A percentile compares a stretch with the other conserved stretches of the same genome.
phyloP scores from a whole-genome alignment of 2,797 vertebrate species.

The Sus cebifrons region DNA sequence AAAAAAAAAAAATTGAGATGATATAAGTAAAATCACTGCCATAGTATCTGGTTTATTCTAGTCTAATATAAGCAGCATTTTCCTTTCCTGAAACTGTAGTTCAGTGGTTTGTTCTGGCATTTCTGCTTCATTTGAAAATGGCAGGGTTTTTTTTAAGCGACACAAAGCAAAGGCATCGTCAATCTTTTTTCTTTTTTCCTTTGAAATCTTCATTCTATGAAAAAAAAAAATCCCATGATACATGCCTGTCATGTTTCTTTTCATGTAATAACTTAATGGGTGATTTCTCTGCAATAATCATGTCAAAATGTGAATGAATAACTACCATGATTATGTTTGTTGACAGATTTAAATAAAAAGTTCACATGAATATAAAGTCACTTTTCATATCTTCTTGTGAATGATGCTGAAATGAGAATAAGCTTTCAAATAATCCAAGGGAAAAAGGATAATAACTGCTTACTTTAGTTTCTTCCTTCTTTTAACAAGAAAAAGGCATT shows the following conservation, averaged over 20 bases:
- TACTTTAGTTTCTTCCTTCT: conserved; percentile 33
- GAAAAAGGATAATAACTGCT: conserved; percentile 3
- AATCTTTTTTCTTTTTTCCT: conserved; percentile 53
- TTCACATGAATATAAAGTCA: conserved; percentile 53
- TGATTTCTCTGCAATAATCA: conserved; percentile 70
- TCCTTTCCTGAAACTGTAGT: background rate
- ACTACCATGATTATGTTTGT: conserved; percentile 58
- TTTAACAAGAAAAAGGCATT: conserved; percentile 44
- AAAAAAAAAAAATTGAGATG: background rate
- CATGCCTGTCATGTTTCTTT: conserved; percentile 34
- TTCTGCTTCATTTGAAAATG: conserved; percentile 52
- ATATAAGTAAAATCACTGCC: background rate
- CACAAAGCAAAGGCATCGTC: conserved; percentile 17
- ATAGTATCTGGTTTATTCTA: background rate
- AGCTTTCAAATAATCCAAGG: conserved; percentile 54
- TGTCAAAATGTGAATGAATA: conserved; percentile 68
- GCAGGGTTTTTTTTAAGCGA: background rate
- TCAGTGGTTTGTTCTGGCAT: background rate
- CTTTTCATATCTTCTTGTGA: conserved; percentile 55
- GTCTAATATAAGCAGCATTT: conserved; percentile 17
- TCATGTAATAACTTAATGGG: conserved; percentile 58
- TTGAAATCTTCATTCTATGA: conserved; percentile 57
- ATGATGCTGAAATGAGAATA: conserved; percentile 10
- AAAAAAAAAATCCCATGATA: background rate
- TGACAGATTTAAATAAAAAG: conserved; percentile 69